A percentile compares a stretch with the other conserved stretches of the same genome.
phyloP scores from a whole-genome alignment of 2,113 vertebrate species.

The Sterrhoptilus dennistouni region DNA sequence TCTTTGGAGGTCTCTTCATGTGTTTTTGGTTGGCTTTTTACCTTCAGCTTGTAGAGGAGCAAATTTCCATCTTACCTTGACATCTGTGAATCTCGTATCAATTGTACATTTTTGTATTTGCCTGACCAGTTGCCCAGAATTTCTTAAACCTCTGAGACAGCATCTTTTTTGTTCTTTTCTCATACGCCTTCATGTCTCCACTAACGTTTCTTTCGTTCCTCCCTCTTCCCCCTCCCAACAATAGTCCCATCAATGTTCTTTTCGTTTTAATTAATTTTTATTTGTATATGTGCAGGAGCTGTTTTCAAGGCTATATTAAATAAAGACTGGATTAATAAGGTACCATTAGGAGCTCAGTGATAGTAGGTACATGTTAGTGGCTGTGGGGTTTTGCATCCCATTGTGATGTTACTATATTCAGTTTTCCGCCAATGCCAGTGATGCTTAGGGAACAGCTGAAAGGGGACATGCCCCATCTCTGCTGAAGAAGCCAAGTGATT shows the following conservation, averaged over 20 bases:
- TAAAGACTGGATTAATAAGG: background rate
- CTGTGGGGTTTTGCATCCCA: background rate
- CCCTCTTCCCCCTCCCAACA: background rate
- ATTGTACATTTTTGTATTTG: background rate
- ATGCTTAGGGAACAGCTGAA: background rate
- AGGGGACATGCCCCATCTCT: background rate
- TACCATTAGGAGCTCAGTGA: background rate
- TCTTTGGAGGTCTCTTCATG: background rate
- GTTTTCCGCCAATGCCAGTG: background rate
- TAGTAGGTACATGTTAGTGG: background rate
- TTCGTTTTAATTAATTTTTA: background rate
- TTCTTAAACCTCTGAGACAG: background rate
- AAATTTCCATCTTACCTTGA: background rate
- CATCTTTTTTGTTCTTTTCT: background rate
- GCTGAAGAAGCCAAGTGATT: background rate
- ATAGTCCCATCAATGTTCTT: background rate
- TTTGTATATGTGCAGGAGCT: background rate
- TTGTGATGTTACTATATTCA: background rate
- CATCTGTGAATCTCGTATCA: rapidly evolving
- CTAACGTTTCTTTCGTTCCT: background rate
- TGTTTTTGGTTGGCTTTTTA: background rate
- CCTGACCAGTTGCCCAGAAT: background rate
- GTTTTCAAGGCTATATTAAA: background rate
- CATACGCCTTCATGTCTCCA: background rate
- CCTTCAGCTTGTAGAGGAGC: background rate